Evolutionary conservation across 1,140 invertebrate species (phyloP).

Genomic region (Cepaea nemoralis): DNA sequence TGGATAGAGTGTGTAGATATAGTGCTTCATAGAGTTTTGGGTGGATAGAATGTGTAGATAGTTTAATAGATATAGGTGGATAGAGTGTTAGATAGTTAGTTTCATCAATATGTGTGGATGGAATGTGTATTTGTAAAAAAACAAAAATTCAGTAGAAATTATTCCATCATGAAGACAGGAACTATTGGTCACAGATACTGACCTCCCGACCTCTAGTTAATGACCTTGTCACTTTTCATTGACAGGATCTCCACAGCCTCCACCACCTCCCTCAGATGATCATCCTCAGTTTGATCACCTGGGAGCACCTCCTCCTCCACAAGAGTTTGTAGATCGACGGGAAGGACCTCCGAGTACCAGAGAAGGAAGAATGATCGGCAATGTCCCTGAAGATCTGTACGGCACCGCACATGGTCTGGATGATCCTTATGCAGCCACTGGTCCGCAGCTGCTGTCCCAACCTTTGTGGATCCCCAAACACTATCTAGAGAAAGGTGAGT

Average conservation of each 20-base stretch:
- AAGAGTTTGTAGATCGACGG: slow-evolving; percentile 25
- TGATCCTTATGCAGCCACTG: slow-evolving; percentile 39
- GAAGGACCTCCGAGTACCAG: slow-evolving; percentile 35
- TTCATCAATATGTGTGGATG: too few relatives aligned
- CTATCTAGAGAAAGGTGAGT: slow-evolving; percentile 40
- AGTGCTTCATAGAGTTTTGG: too few relatives aligned
- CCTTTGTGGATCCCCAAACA: slow-evolving; percentile 32
- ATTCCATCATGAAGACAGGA: too few relatives aligned
- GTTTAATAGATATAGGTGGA: too few relatives aligned
- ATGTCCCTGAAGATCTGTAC: slow-evolving; percentile 25
- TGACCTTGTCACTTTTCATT: neutral
- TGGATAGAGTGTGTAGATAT: too few relatives aligned
- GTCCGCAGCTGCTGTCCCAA: slow-evolving; percentile 28
- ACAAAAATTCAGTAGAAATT: too few relatives aligned
- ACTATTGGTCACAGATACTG: too few relatives aligned
- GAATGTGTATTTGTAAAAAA: too few relatives aligned
- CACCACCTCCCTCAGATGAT: slow-evolving; percentile 12
- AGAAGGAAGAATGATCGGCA: slow-evolving; percentile 14
- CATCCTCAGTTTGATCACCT: slow-evolving; percentile 25
- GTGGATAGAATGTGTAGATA: too few relatives aligned
- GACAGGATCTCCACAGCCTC: slow-evolving; percentile 21
- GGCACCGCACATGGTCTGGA: neutral
- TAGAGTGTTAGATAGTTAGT: too few relatives aligned
- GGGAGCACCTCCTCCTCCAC: slow-evolving; percentile 20
- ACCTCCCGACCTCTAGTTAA: too few relatives aligned